Percentiles rank a stretch among this genome's conserved stretches.
These are phyloP conservation scores for Baronia brevicornis DNA, from an alignment of 2,888 invertebrate species.

Conservation along the genomic window DNA sequence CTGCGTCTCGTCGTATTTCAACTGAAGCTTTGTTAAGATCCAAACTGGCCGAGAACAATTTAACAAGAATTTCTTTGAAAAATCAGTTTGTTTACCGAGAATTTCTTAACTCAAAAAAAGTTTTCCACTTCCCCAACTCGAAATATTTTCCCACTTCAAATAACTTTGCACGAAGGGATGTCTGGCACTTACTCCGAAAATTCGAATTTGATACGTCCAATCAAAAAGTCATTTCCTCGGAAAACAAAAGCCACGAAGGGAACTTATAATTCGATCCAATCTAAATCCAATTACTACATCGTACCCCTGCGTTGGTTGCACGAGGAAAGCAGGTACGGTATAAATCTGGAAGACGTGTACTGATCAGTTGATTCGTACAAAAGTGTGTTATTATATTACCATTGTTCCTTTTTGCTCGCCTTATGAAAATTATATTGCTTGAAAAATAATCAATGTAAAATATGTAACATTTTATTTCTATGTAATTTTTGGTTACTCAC, in stretches of 20 bases:
- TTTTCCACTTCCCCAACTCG: constrained; percentile 19
- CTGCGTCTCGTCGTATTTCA: constrained; percentile 28
- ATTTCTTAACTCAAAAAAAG: constrained; percentile 12
- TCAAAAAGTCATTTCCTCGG: constrained; percentile 64
- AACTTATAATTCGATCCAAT: constrained; percentile 67
- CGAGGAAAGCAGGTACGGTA: constrained; percentile 39
- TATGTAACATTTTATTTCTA: too few species aligned
- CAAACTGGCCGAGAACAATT: constrained; percentile 11
- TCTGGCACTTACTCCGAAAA: constrained; percentile 32
- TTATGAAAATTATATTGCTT: too few species aligned
- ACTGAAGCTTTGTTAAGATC: constrained; percentile 18
- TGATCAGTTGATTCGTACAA: background rate
- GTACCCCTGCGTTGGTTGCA: constrained; percentile 38
- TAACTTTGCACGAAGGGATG: constrained; percentile 12
- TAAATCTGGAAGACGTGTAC: constrained; percentile 24
- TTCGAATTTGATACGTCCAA: constrained; percentile 61
- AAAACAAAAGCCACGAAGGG: constrained; percentile 61
- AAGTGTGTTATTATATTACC: too few species aligned
- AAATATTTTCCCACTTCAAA: constrained; percentile 18
- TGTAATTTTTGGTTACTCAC: too few species aligned
- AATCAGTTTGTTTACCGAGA: background rate
- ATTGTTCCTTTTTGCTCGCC: too few species aligned
- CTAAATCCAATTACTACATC: constrained; percentile 69
- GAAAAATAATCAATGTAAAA: too few species aligned
- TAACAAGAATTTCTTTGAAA: too few species aligned